Conservation (phyloP, 2,888 invertebrate genomes). For the Barypeithes pellucidus region DNA sequence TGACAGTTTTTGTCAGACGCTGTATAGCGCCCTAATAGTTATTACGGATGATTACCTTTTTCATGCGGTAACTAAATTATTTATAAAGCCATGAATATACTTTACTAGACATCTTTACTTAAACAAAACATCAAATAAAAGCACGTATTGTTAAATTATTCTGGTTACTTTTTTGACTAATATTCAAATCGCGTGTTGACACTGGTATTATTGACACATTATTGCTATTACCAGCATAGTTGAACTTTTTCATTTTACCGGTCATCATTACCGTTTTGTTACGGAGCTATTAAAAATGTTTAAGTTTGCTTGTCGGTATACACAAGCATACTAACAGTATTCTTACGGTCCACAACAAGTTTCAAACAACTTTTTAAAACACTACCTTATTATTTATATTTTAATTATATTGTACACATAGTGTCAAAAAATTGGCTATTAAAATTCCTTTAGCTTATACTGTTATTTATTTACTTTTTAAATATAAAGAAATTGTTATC, state of each 20-base stretch:
- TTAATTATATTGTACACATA: neutral
- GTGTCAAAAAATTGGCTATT: conserved; percentile 9
- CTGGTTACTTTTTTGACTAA: conserved; percentile 32
- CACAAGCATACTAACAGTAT: neutral
- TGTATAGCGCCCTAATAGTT: neutral
- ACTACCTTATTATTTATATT: neutral
- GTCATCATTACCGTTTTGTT: conserved; percentile 13
- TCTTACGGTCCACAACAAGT: no score
- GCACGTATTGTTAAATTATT: conserved; percentile 22
- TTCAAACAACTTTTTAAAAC: neutral
- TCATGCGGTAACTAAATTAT: neutral
- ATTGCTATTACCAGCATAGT: conserved; percentile 26
- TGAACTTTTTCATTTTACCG: conserved; percentile 25
- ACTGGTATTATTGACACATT: conserved; percentile 26
- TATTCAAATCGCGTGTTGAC: conserved; percentile 34
- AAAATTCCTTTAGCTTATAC: neutral
- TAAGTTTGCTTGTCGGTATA: neutral
- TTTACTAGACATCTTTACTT: conserved; percentile 3
- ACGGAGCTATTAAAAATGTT: conserved; percentile 5
- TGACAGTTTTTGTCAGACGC: no score
- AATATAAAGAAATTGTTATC: conserved; percentile 1
- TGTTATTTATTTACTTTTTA: neutral
- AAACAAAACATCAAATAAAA: conserved; percentile 12
- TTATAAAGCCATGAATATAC: neutral
- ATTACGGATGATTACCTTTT: neutral